Evolutionary conservation across 2,888 invertebrate genomes (phyloP).

Genomic region (Rugalucina vietnamica): DNA sequence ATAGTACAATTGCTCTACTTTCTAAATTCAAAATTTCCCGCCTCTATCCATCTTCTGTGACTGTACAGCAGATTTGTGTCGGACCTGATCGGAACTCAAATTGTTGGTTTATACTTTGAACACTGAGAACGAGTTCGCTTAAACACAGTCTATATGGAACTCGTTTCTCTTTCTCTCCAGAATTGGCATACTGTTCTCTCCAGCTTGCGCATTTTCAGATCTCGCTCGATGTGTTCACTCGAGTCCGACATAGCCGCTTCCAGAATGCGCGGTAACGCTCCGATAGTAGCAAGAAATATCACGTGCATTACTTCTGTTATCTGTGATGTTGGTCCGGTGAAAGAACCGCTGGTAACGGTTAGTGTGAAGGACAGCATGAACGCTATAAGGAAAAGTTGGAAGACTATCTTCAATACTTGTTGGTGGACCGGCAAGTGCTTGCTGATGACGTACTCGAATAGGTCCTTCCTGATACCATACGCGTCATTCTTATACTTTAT

Average conservation of each 20-base stretch:
- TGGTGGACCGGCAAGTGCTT: constrained; percentile 34
- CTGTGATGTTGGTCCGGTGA: constrained; percentile 4
- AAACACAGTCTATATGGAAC: too few species aligned
- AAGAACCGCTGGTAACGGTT: constrained; percentile 10
- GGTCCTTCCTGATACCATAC: constrained; percentile 24
- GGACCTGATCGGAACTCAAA: too few species aligned
- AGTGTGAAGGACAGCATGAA: constrained; percentile 11
- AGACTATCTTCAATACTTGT: constrained; percentile 20
- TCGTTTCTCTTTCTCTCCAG: neutral
- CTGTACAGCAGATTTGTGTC: too few species aligned
- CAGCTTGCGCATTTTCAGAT: constrained; percentile 10
- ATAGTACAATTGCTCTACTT: too few species aligned
- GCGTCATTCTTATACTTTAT: constrained; percentile 16
- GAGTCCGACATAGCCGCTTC: constrained; percentile 33
- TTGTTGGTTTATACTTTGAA: too few species aligned
- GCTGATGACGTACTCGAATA: constrained; percentile 32
- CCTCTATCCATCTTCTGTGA: too few species aligned
- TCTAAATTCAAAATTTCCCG: too few species aligned
- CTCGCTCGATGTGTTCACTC: constrained; percentile 31
- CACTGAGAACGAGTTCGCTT: too few species aligned
- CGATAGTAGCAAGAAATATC: constrained; percentile 39
- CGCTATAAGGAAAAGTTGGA: constrained; percentile 21
- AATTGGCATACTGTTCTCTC: neutral
- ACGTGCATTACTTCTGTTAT: constrained; percentile 52
- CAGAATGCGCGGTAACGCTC: constrained; percentile 38